Conservation (phyloP, 1,140 invertebrate species). For the Stegodyphus dumicola region DNA sequence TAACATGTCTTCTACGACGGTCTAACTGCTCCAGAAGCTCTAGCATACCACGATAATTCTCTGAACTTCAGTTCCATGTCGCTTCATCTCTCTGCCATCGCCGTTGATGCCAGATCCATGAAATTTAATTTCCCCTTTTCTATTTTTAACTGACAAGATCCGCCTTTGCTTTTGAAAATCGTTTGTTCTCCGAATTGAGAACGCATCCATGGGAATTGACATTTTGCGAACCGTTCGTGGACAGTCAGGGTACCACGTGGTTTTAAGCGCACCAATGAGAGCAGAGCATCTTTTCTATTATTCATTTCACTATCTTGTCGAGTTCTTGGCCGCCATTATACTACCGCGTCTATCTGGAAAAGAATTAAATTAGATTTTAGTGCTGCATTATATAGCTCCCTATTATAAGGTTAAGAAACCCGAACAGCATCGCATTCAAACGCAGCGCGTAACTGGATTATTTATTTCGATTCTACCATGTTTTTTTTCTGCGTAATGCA, state of each 20-base stretch:
- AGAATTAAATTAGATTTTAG: conserved; percentile 14
- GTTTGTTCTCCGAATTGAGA: conserved; percentile 36
- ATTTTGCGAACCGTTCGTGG: conserved; percentile 20
- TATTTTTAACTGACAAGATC: conserved; percentile 34
- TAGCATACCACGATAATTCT: conserved; percentile 30
- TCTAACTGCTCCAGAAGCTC: background rate
- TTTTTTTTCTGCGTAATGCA: too few species aligned
- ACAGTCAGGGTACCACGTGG: background rate
- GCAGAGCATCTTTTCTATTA: conserved; percentile 9
- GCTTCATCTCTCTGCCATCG: conserved; percentile 7
- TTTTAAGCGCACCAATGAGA: conserved; percentile 19
- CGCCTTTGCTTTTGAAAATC: conserved; percentile 35
- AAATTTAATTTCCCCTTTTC: conserved; percentile 54
- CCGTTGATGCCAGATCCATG: conserved; percentile 37
- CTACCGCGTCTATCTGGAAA: conserved; percentile 14
- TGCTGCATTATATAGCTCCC: conserved; percentile 6
- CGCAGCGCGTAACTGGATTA: too few species aligned
- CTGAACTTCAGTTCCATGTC: conserved; percentile 10
- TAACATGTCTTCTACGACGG: background rate
- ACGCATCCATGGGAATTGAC: conserved; percentile 3
- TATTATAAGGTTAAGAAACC: background rate
- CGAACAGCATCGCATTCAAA: background rate
- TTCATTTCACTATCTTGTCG: conserved; percentile 6
- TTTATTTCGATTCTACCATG: too few species aligned
- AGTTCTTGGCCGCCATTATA: conserved; percentile 3